These are phyloP conservation scores for Bombus polaris DNA, from an alignment of 1,140 invertebrate species.

Conservation along the genomic window DNA sequence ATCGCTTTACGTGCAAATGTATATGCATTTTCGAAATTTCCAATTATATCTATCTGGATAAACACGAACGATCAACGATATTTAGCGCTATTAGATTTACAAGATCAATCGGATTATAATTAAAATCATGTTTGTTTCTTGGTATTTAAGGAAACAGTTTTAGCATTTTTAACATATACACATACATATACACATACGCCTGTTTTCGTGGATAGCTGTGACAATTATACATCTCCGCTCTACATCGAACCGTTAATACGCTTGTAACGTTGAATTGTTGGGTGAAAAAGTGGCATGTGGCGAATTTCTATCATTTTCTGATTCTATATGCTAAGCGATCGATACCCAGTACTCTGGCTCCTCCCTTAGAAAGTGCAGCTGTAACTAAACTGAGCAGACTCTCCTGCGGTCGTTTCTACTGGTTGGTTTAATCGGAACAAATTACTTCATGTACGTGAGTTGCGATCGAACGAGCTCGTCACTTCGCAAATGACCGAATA, in stretches of 20 bases:
- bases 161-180: too few relatives aligned
- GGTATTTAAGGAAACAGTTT: too few relatives aligned
- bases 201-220: too few relatives aligned
- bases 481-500: slow-evolving; percentile 53
- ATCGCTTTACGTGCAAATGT: too few relatives aligned
- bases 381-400: slow-evolving; percentile 49
- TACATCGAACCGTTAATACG: background rate
- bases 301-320: slow-evolving; percentile 28
- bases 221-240: too few relatives aligned
- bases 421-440: slow-evolving; percentile 73
- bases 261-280: background rate
- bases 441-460: slow-evolving; percentile 70
- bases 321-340: slow-evolving; percentile 34
- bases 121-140: too few relatives aligned
- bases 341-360: slow-evolving; percentile 17
- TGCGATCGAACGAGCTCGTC: slow-evolving; percentile 63
- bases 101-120: too few relatives aligned
- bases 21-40: too few relatives aligned
- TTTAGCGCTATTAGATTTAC: too few relatives aligned
- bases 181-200: too few relatives aligned
- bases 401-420: slow-evolving; percentile 43
- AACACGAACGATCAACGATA: too few relatives aligned
- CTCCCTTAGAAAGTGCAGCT: slow-evolving; percentile 45
- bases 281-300: background rate
- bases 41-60: too few relatives aligned